Evolutionary conservation across 2,113 vertebrate species (phyloP).

Genomic region (Osmerus mordax): DNA sequence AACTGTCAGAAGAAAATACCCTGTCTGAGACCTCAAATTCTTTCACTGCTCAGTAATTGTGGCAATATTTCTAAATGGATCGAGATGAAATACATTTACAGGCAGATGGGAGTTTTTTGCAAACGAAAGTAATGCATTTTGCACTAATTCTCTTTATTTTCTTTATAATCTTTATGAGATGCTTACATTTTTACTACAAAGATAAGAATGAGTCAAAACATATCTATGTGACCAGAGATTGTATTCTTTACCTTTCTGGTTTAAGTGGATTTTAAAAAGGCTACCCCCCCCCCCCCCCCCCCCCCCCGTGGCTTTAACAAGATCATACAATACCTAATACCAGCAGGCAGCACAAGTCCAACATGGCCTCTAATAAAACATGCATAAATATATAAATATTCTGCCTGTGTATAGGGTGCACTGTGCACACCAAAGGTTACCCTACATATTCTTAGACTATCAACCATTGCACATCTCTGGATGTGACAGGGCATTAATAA

Average conservation of each 20-base stretch:
- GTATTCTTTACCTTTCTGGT: no score
- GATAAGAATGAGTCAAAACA: no score
- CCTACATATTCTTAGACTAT: constrained; percentile 12
- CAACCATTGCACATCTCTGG: constrained; percentile 43
- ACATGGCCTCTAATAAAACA: not conserved
- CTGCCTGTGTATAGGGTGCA: no score
- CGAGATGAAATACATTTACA: constrained; percentile 52
- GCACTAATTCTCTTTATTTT: no score
- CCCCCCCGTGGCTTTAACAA: no score
- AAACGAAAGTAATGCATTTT: constrained; percentile 44
- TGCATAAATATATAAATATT: not conserved
- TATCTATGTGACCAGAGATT: no score
- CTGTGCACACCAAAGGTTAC: not conserved
- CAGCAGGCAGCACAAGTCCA: no score
- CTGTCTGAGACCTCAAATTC: constrained; percentile 60
- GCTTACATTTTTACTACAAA: no score
- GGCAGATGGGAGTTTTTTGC: constrained; percentile 51
- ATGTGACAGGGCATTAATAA: constrained; percentile 48
- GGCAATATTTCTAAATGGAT: constrained; percentile 64
- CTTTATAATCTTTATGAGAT: no score
- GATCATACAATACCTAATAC: no score
- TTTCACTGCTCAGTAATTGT: constrained; percentile 49
- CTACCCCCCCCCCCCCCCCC: no score
- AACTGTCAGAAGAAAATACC: constrained; percentile 57
- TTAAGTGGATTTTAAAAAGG: no score